Base-by-base conservation (phyloP, 2,797 vertebrate species). In the Hippoglossus hippoglossus region DNA sequence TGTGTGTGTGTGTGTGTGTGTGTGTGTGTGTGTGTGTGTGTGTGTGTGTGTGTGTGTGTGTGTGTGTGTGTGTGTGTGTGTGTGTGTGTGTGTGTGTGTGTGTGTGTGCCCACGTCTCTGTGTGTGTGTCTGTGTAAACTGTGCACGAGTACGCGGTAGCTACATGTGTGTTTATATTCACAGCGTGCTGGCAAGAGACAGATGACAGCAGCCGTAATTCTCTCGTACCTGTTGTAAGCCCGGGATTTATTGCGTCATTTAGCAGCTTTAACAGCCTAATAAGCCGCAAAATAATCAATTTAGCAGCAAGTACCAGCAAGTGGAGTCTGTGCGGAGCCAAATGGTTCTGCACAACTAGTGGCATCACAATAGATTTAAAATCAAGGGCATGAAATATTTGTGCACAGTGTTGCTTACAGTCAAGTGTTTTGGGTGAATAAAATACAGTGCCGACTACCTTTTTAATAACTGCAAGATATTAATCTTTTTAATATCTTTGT, bases 211-310 rank as follows among this genome's bases (percentile, higher is more conserved):
- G 83, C 77, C 70, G 82, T 88, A 77, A 86, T 81, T 84, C 87
- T 86, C 77, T 81, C 81, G 69, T 77, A 87, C 83, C 84, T 90
- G 83, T 80, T 90, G 81, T 67, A 88, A 84, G 59, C n/a, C 25
- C 64, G 3, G 60, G 74, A 92, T 89, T 91, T 90, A 92, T 89
- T 84, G 84, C 87, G 84, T 91, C 85, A 91, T 76, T 90, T 86
- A 90, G 80, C 62, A 79, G 81, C 84, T 63, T 81, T 88, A 84
- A 91, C 51, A 56, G 80, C 53, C 77, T 75, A 73, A 86, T 82
- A 88, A 88, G 83, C 63, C 72, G 61, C 53, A 73, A 63, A 83
- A 81, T 81, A 86, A 67, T 67, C 51, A 75, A 85, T 91, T 82
- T 67, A 86, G 50, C 78, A 86, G 71, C 77, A 67, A 69, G 81